Evolutionary conservation across 2,888 invertebrate genomes (phyloP), one percentile per base, ranked within the genome.

Genomic region (Tubulanus polymorphus): DNA sequence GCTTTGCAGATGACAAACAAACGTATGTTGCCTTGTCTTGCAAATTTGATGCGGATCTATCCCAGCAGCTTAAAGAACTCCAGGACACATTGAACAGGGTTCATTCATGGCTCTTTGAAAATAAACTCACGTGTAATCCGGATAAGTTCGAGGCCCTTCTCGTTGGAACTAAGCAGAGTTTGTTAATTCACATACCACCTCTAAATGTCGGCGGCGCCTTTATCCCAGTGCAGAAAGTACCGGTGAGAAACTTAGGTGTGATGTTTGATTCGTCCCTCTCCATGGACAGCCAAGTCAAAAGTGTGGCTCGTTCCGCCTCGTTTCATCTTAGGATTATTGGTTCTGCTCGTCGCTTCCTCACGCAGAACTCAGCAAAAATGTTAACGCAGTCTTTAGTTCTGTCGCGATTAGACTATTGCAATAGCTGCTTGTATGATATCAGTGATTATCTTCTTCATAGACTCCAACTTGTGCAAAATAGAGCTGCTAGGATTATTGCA

Each of bases 1-100:
- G 53, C 28, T 60, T 61, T 50, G 59, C 59, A 1, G 57, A 56
- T 48, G 60, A 59, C 51, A 50, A 51, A 15, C 54, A 57, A 37
- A 18, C 60, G 20, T 53, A 54, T 8, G 51, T n/a, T n/a, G n/a
- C n/a, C n/a, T n/a, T n/a, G n/a, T n/a, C n/a, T n/a, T n/a, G n/a
- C n/a, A n/a, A n/a, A n/a, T n/a, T n/a, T n/a, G n/a, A n/a, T n/a
- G 23, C 30, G 25, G 54, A 53, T 1, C 23, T 20, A 41, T 20
- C 23, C 20, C 41, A 8, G 41, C 41, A 8, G 23, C 23, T 41
- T 5, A 29, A 55, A 20, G 32, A 55, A 48, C 53, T 8, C n/a
- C 20, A 41, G 15, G 23, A 15, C 6, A 20, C 20, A 3, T 20
- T 41, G n/a, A n/a, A 10, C n/a, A n/a, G n/a, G n/a, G 35, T 32